These are phyloP conservation scores for Tragelaphus imberbis DNA, from an alignment of 2,113 vertebrate species.

Conservation along the genomic window DNA sequence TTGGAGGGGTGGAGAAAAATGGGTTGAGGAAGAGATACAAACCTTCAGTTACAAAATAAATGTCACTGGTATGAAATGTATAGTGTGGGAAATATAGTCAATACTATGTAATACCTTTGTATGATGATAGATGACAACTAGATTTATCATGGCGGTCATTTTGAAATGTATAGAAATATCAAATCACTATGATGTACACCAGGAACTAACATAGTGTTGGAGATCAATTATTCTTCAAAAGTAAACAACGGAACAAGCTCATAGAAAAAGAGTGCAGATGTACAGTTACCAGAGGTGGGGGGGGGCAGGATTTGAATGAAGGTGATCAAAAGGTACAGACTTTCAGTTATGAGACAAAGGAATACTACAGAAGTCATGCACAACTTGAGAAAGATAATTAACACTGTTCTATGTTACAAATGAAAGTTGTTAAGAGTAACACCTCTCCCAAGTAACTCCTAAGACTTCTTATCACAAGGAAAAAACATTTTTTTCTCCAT, in stretches of 20 bases:
- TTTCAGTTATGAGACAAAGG: not conserved
- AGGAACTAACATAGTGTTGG: not conserved
- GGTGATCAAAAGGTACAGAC: not conserved
- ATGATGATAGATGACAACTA: not conserved
- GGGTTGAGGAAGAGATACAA: not conserved
- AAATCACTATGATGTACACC: not conserved
- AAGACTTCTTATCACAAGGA: not conserved
- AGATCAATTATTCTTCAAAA: not conserved
- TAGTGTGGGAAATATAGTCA: not conserved
- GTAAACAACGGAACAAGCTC: not conserved
- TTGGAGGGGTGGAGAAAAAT: not conserved
- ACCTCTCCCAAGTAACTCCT: not conserved
- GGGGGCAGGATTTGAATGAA: not conserved
- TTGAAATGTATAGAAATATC: not conserved
- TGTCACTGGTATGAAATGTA: not conserved
- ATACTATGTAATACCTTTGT: not conserved
- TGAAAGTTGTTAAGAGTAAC: not conserved
- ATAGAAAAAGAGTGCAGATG: not conserved
- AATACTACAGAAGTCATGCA: not conserved
- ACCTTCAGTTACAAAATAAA: not conserved
- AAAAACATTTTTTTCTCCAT: not conserved
- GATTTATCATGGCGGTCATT: not conserved
- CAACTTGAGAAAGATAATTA: not conserved
- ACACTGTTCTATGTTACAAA: not conserved
- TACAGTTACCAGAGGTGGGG: not conserved